Conservation (phyloP, 92 coral and sea anemone species). For the Montipora capitata region DNA sequence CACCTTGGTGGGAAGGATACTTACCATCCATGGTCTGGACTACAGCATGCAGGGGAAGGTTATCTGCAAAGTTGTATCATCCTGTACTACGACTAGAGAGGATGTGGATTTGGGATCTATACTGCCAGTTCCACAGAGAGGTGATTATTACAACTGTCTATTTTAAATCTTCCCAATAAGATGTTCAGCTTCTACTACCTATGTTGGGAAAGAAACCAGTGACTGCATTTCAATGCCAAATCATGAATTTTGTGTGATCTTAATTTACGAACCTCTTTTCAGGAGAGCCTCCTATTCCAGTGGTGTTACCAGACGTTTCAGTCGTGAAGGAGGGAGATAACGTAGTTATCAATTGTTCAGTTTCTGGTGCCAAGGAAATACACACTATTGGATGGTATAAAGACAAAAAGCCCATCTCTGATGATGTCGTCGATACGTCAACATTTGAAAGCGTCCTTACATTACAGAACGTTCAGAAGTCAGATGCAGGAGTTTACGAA, state of each 20-base stretch:
- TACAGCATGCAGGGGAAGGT: slow-evolving; percentile 61
- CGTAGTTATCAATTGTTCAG: slow-evolving; percentile 29
- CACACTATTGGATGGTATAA: slow-evolving; percentile 30
- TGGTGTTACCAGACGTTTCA: neutral
- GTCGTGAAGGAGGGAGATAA: slow-evolving; percentile 11
- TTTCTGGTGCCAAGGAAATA: slow-evolving; percentile 16
- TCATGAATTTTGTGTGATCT: neutral
- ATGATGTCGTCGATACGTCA: neutral
- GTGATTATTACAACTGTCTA: neutral
- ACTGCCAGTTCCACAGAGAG: slow-evolving; percentile 41
- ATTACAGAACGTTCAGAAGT: neutral
- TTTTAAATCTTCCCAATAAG: too few relatives aligned
- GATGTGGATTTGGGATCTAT: slow-evolving; percentile 51
- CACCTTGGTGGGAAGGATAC: slow-evolving; percentile 47
- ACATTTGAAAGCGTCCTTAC: neutral
- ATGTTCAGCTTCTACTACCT: too few relatives aligned
- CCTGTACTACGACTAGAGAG: slow-evolving; percentile 43
- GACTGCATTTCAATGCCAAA: neutral
- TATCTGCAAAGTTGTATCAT: slow-evolving; percentile 71
- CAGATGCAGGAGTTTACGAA: slow-evolving; percentile 53
- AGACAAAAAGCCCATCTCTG: slow-evolving; percentile 22
- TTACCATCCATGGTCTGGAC: slow-evolving; percentile 65
- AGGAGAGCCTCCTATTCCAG: slow-evolving; percentile 47
- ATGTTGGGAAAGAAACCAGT: neutral
- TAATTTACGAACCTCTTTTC: too few relatives aligned